Conservation (phyloP, 2,888 invertebrate species). For the Gasteruption jaculator region DNA sequence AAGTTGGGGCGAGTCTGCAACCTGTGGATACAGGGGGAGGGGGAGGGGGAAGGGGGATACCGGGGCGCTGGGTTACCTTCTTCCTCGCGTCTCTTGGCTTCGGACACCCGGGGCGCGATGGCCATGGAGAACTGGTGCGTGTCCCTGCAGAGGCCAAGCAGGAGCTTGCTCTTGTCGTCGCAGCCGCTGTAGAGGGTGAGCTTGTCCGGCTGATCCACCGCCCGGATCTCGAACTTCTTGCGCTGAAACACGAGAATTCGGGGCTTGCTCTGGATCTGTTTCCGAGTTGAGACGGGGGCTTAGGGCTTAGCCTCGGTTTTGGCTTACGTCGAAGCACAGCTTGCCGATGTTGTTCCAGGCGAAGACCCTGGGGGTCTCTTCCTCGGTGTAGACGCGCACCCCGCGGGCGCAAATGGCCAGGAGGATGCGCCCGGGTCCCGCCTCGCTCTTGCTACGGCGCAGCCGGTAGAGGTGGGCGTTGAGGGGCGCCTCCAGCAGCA, state of each 20-base stretch:
- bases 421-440: slow-evolving; percentile 75
- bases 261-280: neutral
- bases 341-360: slow-evolving; percentile 95
- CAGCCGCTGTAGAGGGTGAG: slow-evolving; percentile 86
- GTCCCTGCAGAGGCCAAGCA: slow-evolving; percentile 81
- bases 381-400: slow-evolving; percentile 79
- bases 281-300: neutral
- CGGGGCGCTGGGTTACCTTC: slow-evolving; percentile 63
- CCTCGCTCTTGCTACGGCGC: slow-evolving; percentile 70
- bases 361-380: slow-evolving; percentile 61
- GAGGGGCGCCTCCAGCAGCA: slow-evolving; percentile 75
- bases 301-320: too few species aligned
- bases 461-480: slow-evolving; percentile 89
- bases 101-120: slow-evolving; percentile 78
- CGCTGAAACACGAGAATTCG: too few species aligned
- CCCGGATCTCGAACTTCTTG: slow-evolving; percentile 95
- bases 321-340: slow-evolving; percentile 78
- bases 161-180: slow-evolving; percentile 90
- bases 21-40: too few species aligned
- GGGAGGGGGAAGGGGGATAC: neutral
- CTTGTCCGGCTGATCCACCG: slow-evolving; percentile 74
- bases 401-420: slow-evolving; percentile 90
- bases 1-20: too few species aligned
- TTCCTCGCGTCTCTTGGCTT: slow-evolving; percentile 78
- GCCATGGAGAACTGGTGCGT: slow-evolving; percentile 96